A percentile compares a stretch with the other conserved stretches of the same genome.
Conservation (phyloP, 2,888 invertebrate species). For the Drosophila nigritarsus region DNA sequence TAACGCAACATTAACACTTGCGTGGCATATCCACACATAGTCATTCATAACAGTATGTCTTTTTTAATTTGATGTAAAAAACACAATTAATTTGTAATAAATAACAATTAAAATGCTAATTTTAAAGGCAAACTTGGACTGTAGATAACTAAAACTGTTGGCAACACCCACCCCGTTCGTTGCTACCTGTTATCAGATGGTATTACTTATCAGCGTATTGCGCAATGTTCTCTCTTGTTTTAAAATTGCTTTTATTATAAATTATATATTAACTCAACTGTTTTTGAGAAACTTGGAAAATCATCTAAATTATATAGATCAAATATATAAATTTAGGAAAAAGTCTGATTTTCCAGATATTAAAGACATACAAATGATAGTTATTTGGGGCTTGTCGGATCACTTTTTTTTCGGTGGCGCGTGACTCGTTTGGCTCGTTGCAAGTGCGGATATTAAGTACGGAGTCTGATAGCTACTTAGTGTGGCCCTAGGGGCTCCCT, state of each 20-base stretch:
- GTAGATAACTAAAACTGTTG: neutral
- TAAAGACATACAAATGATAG: constrained; percentile 11
- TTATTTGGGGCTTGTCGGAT: constrained; percentile 20
- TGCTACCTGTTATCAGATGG: too few species aligned
- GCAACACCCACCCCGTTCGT: neutral
- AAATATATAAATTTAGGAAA: neutral
- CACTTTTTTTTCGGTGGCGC: constrained; percentile 31
- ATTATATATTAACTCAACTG: neutral
- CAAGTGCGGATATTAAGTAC: neutral
- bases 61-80: too few species aligned
- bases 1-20: neutral
- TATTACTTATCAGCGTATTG: too few species aligned
- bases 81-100: too few species aligned
- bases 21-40: too few species aligned
- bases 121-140: neutral
- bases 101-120: too few species aligned
- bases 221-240: neutral
- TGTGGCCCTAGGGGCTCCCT: constrained; percentile 13
- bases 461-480: constrained; percentile 7
- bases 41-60: too few species aligned
- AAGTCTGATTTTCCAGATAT: neutral
- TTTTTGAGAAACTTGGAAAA: neutral
- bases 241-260: neutral
- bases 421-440: constrained; percentile 26
- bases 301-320: neutral